Conservation (phyloP, 2,113 vertebrate species). For the Cyanoramphus novaezelandiae region DNA sequence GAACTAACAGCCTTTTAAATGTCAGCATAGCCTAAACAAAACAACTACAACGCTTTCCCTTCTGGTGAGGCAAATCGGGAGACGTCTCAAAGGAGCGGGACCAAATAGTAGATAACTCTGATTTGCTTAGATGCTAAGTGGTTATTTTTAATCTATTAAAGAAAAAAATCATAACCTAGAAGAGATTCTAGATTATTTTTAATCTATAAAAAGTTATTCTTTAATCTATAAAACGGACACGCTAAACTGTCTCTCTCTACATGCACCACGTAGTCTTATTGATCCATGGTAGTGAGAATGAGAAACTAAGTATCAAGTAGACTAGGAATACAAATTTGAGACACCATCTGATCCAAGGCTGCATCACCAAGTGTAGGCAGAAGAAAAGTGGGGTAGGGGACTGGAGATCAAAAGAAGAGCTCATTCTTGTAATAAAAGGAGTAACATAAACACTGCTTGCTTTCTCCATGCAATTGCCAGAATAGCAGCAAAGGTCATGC, state of each 20-base stretch:
- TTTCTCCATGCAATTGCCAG: background rate
- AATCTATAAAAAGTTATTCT: background rate
- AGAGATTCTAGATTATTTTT: background rate
- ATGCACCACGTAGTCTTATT: background rate
- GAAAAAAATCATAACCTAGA: background rate
- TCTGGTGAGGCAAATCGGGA: background rate
- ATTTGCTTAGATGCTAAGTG: background rate
- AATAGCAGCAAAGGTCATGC: background rate
- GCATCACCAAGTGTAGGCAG: background rate
- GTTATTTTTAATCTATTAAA: background rate
- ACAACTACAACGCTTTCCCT: background rate
- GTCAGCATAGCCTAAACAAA: background rate
- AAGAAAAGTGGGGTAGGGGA: accelerated
- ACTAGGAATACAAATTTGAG: background rate
- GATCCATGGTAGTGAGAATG: background rate
- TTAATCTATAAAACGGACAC: background rate
- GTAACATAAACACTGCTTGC: background rate
- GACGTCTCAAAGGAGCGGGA: background rate
- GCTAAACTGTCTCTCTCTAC: background rate
- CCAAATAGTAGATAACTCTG: background rate
- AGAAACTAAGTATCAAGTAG: background rate
- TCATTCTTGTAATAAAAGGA: background rate
- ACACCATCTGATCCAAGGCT: background rate
- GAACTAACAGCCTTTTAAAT: background rate
- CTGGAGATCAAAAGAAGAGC: background rate